Percentiles rank a stretch among this genome's conserved stretches.
These are phyloP conservation scores for Euura lappo DNA, from an alignment of 1,140 invertebrate species.

Conservation along the genomic window DNA sequence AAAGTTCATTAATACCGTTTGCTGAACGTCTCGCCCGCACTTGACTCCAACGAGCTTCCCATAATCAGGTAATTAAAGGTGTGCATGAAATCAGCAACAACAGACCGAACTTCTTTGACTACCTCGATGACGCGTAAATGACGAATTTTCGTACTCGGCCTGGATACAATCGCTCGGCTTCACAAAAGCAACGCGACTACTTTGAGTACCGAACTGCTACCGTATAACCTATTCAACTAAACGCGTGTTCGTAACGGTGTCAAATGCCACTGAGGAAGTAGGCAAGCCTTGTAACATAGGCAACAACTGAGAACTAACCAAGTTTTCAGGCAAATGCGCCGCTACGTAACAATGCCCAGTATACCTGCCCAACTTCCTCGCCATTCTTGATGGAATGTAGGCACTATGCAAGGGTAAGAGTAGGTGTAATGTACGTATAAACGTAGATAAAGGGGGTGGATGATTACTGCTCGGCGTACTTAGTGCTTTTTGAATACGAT, in stretches of 20 bases:
- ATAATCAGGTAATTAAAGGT: not conserved
- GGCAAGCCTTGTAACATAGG: not conserved
- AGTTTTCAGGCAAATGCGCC: not conserved
- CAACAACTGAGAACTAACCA: not conserved
- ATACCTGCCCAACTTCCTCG: not conserved
- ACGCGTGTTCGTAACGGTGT: not conserved
- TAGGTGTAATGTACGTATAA: too few relatives aligned
- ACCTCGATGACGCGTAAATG: not conserved
- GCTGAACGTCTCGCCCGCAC: not conserved
- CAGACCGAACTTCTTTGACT: not conserved
- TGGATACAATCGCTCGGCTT: not conserved
- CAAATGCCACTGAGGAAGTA: not conserved
- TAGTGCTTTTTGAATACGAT: not conserved
- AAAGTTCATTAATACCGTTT: too few relatives aligned
- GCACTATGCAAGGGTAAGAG: too few relatives aligned
- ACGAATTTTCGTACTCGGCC: not conserved
- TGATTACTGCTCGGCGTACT: not conserved
- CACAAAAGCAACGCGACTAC: not conserved
- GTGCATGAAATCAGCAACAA: not conserved
- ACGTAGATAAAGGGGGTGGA: not conserved
- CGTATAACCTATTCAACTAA: not conserved
- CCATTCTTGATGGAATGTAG: too few relatives aligned
- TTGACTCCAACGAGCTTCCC: not conserved
- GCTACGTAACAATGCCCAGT: not conserved
- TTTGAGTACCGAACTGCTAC: too few relatives aligned